Base-by-base conservation (phyloP, 2,888 invertebrate species). In the Coelinius sp. region DNA sequence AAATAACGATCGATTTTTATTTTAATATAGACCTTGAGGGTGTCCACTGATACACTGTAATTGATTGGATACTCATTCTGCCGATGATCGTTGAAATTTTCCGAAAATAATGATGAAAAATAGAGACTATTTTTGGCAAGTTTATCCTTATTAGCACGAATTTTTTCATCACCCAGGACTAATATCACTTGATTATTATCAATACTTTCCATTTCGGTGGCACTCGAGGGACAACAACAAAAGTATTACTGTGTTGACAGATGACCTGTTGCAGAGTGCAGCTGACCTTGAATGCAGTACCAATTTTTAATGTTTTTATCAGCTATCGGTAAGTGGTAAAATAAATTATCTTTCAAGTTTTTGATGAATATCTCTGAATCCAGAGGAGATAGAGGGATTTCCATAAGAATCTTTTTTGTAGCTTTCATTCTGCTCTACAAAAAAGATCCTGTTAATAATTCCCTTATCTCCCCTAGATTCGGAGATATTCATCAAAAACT, bases 31-130 rank as follows among this genome's bases (percentile, higher is more conserved):
- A 84, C 85, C 82, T 82, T 75, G 12, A 85, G 75, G 10, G 80
- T 81, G 12, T 20, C 27, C 2, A 72, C 49, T 44, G 78, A 27
- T 68, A 85, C 77, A 35, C 83, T 79, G 71, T 83, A 85, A 72
- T 84, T 84, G 22, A 85, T 81, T 53, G 70, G 71, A 44, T 83
- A 79, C 70, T 83, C 80, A 12, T 79, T 75, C 20, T 76, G 75
- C 17, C 66, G 71, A 27, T 81, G 80, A 71, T 85, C 84, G 8
- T 74, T 78, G 63, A 82, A 84, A 63, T 81, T 81, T 31, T 79
- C 76, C 0, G 82, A 83, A 20, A 83, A 80, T 46, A 85, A 78
- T 1, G 81, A 80, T 0, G 78, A 76, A 63, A 85, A 85, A 20
- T 85, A 85, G 1, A 73, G 67, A 49, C 85, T 84, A 31, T 81